Base-by-base conservation (phyloP, 2,888 invertebrate genomes). In the Zaprionus bogoriensis region DNA sequence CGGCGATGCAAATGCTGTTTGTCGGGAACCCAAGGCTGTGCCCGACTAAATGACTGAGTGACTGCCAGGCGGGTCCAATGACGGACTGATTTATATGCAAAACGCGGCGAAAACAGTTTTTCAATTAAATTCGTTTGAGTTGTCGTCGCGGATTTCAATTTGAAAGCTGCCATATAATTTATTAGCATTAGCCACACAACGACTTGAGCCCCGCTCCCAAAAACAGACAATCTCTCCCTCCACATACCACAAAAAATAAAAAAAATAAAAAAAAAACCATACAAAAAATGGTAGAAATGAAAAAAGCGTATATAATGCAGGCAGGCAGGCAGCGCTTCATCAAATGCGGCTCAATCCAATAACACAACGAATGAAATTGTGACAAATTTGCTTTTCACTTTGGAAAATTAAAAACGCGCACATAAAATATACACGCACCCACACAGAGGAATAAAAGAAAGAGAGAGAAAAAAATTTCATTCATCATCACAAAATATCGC, bases 301-400 rank as follows among this genome's bases (percentile, higher is more conserved):
- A 58, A 48, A 72, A 72, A 62, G 50, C 47, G 61, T 55, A 53
- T 53, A 71, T 73, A 71, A 71, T 71, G 74, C 67, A 70, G 39
- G 67, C 57, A 50, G 80, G 74, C 67, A 70, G 39, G 67, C 57
- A 50, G 80, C 52, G 73, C 80, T 47, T 67, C 67, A 79, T 76
- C 77, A 78, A 78, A 76, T 77, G 77, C 83, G 74, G 60, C 81
- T 77, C 78, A 83, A 83, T 77, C 81, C 84, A 83, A 83, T 83
- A 83, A 77, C 77, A 67, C 69, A 44, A 64, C 58, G 48, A 75
- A 57, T 62, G 69, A 66, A 80, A 71, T 63, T 80, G 79, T 75
- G 79, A 80, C 79, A 80, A 80, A 80, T 80, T 80, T 84, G 85
- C 85, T 84, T 82, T 80, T 80, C 79, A 80, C 79, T 80, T 80